Base-by-base conservation (phyloP, 2,888 invertebrate genomes). In the Lucinisca nassula region DNA sequence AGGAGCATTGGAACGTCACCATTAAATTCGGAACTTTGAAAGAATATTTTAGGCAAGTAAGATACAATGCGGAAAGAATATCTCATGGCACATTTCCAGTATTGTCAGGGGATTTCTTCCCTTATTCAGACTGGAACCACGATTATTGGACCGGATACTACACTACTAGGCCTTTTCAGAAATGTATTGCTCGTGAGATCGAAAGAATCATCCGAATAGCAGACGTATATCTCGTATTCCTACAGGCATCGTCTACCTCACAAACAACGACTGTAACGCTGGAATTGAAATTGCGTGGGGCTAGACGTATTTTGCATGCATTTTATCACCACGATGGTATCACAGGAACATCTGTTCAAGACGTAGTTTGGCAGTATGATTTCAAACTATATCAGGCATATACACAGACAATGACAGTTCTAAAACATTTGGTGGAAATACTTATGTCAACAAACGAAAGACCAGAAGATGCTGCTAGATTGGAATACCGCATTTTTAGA, bases 131-230 rank as follows among this genome's bases (percentile, higher is more conserved):
- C 95, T 98, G 99, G 89, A 88, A 94, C 40, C 84, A 92, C 79
- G 98, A 99, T 0, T 99, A 99, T 96, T 99, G 99, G 99, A 99
- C 98, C 0, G 99, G 99, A 0, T 99, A 99, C 96, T 99, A 97
- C 96, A 98, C 98, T 0, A 99, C 99, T 0, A 97, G 97, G 21
- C 97, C 97, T 0, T 96, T 95, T 93, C 98, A 85, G 98, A 98
- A 95, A 97, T 98, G 93, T 45, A 94, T 73, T 97, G 99, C 27
- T 4, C 87, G 95, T 4, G 97, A 99, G 93, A 92, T 96, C 24
- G 96, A 67, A 67, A 12, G 17, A 4, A 3, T 67, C 10, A 32
- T 35, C 6, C 8, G 35, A 35, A 61, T 61, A 10, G 2, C 61
- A 61, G 61, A 61, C 30, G 61, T 27, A 8, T 61, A 30, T 30